Evolutionary conservation across 2,797 vertebrate genomes (phyloP).

Genomic region (Sebastes hopkinsi): DNA sequence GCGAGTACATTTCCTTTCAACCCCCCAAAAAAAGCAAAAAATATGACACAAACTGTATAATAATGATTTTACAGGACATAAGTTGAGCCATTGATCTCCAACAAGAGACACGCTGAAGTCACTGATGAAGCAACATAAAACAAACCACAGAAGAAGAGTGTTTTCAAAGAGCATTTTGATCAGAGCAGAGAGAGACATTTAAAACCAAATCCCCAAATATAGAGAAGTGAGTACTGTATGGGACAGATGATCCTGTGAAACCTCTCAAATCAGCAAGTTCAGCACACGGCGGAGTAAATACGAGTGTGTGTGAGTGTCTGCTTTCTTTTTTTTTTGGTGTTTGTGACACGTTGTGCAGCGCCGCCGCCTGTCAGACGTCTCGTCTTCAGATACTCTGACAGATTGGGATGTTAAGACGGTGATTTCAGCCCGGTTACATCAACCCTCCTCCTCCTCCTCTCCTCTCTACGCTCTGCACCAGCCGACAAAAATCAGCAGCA

Average conservation of each 20-base stretch:
- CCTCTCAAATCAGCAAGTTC: conserved; percentile 53
- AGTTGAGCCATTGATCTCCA: conserved; percentile 52
- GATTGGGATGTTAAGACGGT: conserved; percentile 67
- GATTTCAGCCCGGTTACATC: conserved; percentile 72
- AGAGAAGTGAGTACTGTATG: conserved; percentile 37
- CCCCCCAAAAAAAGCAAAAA: conserved; percentile 27
- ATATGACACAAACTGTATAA: conserved; percentile 17
- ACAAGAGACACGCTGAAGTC: conserved; percentile 40
- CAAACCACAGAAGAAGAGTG: conserved; percentile 15
- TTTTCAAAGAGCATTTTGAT: conserved; percentile 60
- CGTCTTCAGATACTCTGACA: conserved; percentile 67
- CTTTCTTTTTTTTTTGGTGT: conserved; percentile 32
- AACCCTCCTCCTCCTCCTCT: conserved; percentile 11
- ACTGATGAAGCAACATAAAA: conserved; percentile 51
- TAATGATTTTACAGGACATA: conserved; percentile 46
- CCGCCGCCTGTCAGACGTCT: conserved; percentile 61
- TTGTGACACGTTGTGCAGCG: conserved; percentile 58
- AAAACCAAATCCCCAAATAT: conserved; percentile 57
- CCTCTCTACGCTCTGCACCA: background rate
- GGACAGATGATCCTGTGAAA: conserved; percentile 55
- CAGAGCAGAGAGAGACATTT: conserved; percentile 51
- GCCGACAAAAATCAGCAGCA: conserved; percentile 30
- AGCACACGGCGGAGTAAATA: conserved; percentile 30
- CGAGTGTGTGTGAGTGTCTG: conserved; percentile 20
- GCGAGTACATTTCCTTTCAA: conserved; percentile 15